Evolutionary conservation across 2,888 invertebrate genomes (phyloP).

Genomic region (Drosophila tanythrix): DNA sequence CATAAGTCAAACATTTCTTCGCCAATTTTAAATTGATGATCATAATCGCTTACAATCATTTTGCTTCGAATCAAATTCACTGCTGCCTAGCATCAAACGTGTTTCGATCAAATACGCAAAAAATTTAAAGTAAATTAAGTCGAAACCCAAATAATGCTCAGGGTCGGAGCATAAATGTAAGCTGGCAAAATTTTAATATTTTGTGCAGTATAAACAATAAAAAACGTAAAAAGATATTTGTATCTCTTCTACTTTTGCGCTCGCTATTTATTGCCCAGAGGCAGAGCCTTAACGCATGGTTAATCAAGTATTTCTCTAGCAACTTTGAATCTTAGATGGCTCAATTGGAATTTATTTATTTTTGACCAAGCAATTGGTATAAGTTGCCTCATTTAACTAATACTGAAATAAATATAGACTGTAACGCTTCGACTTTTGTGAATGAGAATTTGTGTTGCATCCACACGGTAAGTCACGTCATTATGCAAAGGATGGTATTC

Average conservation of each 20-base stretch:
- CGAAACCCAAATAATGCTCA: not conserved
- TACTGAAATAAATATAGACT: slow-evolving; percentile 8
- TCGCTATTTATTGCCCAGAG: slow-evolving; percentile 13
- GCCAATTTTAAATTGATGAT: not conserved
- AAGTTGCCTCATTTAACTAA: slow-evolving; percentile 48
- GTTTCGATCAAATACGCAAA: not conserved
- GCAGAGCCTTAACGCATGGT: slow-evolving; percentile 57
- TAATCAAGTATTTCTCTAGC: slow-evolving; percentile 62
- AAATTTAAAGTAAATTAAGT: not conserved
- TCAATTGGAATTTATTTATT: slow-evolving; percentile 27
- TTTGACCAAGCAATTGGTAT: slow-evolving; percentile 70
- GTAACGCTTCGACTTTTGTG: slow-evolving; percentile 65
- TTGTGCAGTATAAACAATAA: not conserved
- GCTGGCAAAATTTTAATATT: not conserved
- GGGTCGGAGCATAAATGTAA: not conserved
- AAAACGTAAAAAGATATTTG: slow-evolving; percentile 16
- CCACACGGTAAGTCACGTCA: slow-evolving; percentile 60
- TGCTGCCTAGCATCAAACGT: not conserved
- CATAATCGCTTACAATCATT: not conserved
- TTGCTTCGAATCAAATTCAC: not conserved
- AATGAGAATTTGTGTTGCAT: slow-evolving; percentile 21
- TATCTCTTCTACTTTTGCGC: slow-evolving; percentile 69
- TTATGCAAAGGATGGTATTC: slow-evolving; percentile 16
- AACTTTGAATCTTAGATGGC: slow-evolving; percentile 72
- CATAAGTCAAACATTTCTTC: not conserved